phyloP scores from a whole-genome alignment of 2,888 invertebrate genomes.

The Aleiodes testaceus region DNA sequence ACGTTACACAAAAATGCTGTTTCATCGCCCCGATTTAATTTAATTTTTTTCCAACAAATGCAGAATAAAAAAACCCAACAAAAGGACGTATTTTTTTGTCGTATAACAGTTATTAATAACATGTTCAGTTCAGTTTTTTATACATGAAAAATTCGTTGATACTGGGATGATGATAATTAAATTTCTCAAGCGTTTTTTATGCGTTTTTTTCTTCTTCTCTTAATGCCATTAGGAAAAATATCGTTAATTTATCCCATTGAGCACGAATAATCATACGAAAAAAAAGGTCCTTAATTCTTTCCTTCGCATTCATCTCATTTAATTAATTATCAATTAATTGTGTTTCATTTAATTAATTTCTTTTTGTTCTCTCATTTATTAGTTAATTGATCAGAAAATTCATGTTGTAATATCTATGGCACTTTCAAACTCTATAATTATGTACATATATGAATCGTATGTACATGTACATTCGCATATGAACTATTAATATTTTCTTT shows the following conservation, averaged over 20 bases:
- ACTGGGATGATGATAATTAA: slow-evolving; percentile 33
- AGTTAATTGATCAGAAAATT: slow-evolving; percentile 47
- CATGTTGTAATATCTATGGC: slow-evolving; percentile 55
- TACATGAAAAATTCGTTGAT: slow-evolving; percentile 42
- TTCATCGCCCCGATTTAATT: slow-evolving; percentile 18
- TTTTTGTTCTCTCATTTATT: slow-evolving; percentile 44
- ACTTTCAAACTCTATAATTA: slow-evolving; percentile 51
- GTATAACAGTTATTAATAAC: slow-evolving; percentile 26
- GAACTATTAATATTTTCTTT: slow-evolving; percentile 51
- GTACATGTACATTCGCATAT: slow-evolving; percentile 50
- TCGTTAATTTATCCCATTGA: slow-evolving; percentile 31
- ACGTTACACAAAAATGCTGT: slow-evolving; percentile 5
- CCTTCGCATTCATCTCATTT: slow-evolving; percentile 15
- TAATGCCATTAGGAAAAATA: slow-evolving; percentile 29
- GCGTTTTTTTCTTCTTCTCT: slow-evolving; percentile 4
- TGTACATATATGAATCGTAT: slow-evolving; percentile 54
- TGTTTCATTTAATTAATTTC: slow-evolving; percentile 21
- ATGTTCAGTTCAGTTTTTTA: slow-evolving; percentile 26
- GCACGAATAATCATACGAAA: slow-evolving; percentile 38
- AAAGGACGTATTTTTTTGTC: slow-evolving; percentile 26
- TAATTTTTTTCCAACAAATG: slow-evolving; percentile 10
- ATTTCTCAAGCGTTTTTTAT: slow-evolving; percentile 28
- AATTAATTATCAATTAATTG: slow-evolving; percentile 29
- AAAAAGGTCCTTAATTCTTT: slow-evolving; percentile 8
- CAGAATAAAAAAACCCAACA: slow-evolving; percentile 32